phyloP scores from a whole-genome alignment of 2,113 vertebrate species.

The Probosciger aterrimus region DNA sequence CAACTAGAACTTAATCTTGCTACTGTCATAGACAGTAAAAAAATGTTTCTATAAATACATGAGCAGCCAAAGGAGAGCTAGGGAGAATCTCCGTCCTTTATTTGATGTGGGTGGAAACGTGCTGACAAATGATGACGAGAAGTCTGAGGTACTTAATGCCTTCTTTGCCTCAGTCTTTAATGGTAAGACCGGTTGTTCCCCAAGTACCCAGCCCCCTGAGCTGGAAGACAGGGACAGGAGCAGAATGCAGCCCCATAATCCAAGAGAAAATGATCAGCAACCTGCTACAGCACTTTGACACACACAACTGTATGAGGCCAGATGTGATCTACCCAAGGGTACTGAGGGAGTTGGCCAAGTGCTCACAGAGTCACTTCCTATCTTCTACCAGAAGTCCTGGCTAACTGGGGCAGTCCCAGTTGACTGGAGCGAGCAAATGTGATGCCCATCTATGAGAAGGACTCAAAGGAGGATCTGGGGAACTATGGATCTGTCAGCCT shows the following conservation, averaged over 20 bases:
- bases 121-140: background rate
- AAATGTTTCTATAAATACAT: background rate
- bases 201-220: background rate
- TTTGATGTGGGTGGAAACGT: accelerated
- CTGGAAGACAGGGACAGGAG: background rate
- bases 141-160: background rate
- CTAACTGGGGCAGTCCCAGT: background rate
- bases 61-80: background rate
- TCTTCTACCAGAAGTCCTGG: background rate
- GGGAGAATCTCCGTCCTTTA: background rate
- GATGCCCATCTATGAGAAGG: background rate
- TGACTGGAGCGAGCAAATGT: background rate
- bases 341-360: background rate
- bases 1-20: background rate
- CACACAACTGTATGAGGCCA: background rate
- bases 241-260: background rate
- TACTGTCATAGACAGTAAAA: background rate
- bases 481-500: background rate
- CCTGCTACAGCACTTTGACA: background rate
- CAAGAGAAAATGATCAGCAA: background rate
- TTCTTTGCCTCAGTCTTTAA: background rate
- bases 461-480: background rate
- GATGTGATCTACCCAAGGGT: too few relatives aligned
- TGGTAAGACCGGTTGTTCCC: background rate
- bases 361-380: accelerated